phyloP scores from a whole-genome alignment of 2,113 vertebrate species.

The Epinephelus cyanopodus region DNA sequence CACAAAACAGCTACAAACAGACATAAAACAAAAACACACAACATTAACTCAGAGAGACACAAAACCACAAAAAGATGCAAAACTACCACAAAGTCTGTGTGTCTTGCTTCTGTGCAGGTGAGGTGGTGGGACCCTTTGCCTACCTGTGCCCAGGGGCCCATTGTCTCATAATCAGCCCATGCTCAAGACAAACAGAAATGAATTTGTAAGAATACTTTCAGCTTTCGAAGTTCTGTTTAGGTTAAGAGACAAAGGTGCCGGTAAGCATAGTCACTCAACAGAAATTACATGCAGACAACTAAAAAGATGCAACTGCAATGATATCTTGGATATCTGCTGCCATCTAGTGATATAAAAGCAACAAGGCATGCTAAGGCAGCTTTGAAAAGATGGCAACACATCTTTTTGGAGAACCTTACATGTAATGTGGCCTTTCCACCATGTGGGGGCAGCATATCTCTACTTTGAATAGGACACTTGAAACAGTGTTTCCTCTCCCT shows the following conservation, averaged over 20 bases:
- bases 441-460: conserved; percentile 66
- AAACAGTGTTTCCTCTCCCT: too few relatives aligned
- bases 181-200: neutral
- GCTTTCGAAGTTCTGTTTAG: neutral
- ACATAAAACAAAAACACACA: too few relatives aligned
- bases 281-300: too few relatives aligned
- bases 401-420: neutral
- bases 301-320: neutral
- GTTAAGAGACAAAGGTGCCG: neutral
- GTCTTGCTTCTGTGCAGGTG: too few relatives aligned
- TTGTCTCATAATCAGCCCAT: too few relatives aligned
- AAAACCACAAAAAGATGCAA: too few relatives aligned
- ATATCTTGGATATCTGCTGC: conserved; percentile 72
- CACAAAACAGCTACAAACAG: too few relatives aligned
- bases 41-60: too few relatives aligned
- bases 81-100: too few relatives aligned
- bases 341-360: conserved; percentile 69
- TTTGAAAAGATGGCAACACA: neutral
- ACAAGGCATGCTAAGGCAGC: conserved; percentile 5
- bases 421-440: conserved; percentile 59
- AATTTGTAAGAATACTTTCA: neutral
- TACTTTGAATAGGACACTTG: neutral
- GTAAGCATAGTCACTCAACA: neutral
- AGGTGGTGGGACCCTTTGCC: too few relatives aligned
- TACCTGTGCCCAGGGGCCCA: too few relatives aligned